Conservation (phyloP, 2,797 vertebrate species). For the Tangara arthus region DNA sequence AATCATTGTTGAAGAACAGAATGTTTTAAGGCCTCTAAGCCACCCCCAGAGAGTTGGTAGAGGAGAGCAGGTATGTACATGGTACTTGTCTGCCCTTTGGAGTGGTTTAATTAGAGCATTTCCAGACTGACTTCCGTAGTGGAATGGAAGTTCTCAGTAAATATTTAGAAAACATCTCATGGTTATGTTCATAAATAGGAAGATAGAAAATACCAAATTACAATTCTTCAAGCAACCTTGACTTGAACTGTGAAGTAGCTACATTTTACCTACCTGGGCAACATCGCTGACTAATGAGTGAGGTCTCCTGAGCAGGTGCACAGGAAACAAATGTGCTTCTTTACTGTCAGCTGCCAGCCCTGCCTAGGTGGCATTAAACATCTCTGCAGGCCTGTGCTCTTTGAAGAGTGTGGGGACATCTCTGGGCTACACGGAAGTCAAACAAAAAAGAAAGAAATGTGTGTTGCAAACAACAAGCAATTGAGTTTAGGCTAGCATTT, state of each 20-base stretch:
- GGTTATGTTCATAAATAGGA: neutral
- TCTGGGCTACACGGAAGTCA: neutral
- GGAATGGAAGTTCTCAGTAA: conserved; percentile 1
- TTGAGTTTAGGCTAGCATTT: neutral
- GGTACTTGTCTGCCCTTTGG: neutral
- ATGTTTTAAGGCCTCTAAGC: neutral
- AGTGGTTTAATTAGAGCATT: neutral
- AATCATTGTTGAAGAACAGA: neutral
- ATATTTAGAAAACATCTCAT: conserved; percentile 1
- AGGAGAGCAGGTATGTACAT: neutral
- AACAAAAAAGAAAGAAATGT: neutral
- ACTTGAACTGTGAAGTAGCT: neutral
- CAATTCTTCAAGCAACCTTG: neutral
- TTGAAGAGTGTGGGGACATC: neutral
- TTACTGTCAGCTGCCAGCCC: neutral
- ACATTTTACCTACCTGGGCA: neutral
- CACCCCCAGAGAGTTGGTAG: neutral
- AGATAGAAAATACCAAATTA: neutral
- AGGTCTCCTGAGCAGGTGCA: neutral
- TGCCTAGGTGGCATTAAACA: neutral
- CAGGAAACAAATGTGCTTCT: neutral
- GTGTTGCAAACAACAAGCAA: neutral
- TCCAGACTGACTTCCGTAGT: neutral
- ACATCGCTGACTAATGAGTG: neutral
- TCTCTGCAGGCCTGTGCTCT: neutral